phyloP scores from a whole-genome alignment of 2,113 vertebrate species.

The Turdus rufiventris region DNA sequence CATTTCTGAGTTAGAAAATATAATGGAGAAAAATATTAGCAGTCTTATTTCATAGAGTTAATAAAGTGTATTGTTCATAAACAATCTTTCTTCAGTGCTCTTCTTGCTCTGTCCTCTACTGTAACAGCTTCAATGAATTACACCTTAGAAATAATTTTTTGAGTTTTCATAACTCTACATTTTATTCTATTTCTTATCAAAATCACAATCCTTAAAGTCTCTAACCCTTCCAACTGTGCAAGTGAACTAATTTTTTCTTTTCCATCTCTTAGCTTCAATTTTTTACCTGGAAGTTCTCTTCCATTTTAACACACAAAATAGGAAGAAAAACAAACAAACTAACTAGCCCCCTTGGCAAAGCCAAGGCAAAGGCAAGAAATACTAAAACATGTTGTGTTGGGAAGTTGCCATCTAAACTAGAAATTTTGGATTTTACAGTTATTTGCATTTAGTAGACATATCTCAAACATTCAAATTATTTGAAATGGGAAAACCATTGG shows the following conservation, averaged over 20 bases:
- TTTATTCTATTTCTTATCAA: neutral
- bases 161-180: neutral
- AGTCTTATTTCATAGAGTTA: neutral
- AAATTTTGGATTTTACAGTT: neutral
- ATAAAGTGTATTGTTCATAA: neutral
- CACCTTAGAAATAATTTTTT: neutral
- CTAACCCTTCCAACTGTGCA: neutral
- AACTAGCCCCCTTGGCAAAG: neutral
- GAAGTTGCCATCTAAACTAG: neutral
- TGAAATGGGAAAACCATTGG: neutral
- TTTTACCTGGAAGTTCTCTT: neutral
- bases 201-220: neutral
- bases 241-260: neutral
- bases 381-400: neutral
- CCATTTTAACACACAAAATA: neutral
- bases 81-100: neutral
- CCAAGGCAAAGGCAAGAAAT: neutral
- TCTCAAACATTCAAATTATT: neutral
- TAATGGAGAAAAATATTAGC: neutral
- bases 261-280: neutral
- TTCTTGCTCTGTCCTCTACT: neutral
- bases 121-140: neutral
- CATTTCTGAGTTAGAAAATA: neutral
- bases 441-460: neutral
- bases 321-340: neutral